Percentiles rank a stretch among this genome's conserved stretches.
phyloP scores from a whole-genome alignment of 2,888 invertebrate genomes.

The Aproaerema taeniolella region DNA sequence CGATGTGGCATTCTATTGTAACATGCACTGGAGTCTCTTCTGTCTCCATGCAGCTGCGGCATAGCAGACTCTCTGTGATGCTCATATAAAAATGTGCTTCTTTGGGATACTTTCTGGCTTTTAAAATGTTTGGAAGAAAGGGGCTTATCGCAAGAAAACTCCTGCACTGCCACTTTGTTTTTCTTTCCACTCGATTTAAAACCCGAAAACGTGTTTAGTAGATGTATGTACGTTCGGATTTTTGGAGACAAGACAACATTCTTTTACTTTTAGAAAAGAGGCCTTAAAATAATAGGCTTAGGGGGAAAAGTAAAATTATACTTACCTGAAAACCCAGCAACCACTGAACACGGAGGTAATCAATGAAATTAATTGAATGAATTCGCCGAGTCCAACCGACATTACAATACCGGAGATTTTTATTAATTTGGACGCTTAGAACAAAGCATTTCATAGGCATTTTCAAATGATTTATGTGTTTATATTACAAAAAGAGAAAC shows the following conservation, averaged over 20 bases:
- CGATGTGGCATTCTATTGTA: too few relatives aligned
- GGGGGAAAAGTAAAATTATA: neutral
- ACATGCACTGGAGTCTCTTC: too few relatives aligned
- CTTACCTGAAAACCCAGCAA: neutral
- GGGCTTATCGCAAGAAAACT: neutral
- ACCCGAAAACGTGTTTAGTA: neutral
- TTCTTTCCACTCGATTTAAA: neutral
- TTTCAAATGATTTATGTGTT: too few relatives aligned
- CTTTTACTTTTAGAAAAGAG: neutral
- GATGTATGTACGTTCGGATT: neutral
- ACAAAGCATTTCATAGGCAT: too few relatives aligned
- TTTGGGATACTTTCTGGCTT: too few relatives aligned
- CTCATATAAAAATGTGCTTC: too few relatives aligned
- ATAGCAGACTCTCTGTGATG: too few relatives aligned
- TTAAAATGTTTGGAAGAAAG: too few relatives aligned
- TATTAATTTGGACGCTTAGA: too few relatives aligned
- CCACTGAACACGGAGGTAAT: neutral
- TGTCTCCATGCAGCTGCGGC: too few relatives aligned
- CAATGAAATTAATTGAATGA: constrained; percentile 3
- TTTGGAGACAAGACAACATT: neutral
- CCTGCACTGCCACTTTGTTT: neutral
- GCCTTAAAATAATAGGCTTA: neutral
- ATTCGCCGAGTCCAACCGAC: neutral
- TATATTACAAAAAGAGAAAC: too few relatives aligned
- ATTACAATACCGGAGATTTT: too few relatives aligned